Percentiles rank a stretch among this genome's conserved stretches.
These are phyloP conservation scores for Valencia hispanica DNA, from an alignment of 2,797 vertebrate species.

Conservation along the genomic window DNA sequence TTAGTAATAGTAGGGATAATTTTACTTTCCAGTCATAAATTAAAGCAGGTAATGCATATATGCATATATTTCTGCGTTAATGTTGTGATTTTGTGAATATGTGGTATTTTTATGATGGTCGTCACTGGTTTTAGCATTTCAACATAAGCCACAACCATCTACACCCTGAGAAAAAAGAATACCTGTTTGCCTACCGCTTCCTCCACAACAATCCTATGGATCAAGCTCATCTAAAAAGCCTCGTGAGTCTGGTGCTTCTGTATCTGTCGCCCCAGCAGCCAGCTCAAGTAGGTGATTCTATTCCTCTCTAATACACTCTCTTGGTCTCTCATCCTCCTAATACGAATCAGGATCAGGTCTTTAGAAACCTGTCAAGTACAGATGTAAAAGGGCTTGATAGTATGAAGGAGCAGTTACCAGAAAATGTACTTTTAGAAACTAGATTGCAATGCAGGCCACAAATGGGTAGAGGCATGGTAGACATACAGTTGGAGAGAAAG, in stretches of 20 bases:
- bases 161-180: not conserved
- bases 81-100: not conserved
- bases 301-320: conserved; percentile 29
- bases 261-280: conserved; percentile 25
- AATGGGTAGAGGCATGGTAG: conserved; percentile 19
- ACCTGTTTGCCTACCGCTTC: not conserved
- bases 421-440: conserved; percentile 62
- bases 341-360: conserved; percentile 71
- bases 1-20: not conserved
- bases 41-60: not conserved
- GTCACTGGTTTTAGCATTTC: not conserved
- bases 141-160: too few relatives aligned
- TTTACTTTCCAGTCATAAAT: not conserved
- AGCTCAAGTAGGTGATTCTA: not conserved
- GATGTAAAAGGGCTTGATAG: conserved; percentile 72
- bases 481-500: conserved; percentile 6
- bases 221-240: conserved; percentile 27
- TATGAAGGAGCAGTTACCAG: conserved; percentile 70
- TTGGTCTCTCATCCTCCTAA: conserved; percentile 57
- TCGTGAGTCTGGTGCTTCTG: conserved; percentile 22
- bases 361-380: conserved; percentile 63
- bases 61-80: not conserved
- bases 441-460: conserved; percentile 36
- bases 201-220: conserved; percentile 25
- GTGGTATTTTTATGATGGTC: too few relatives aligned